Evolutionary conservation across 2,888 invertebrate genomes (phyloP), one percentile per base, ranked within the genome.

Genomic region (Ptilodon capucinus): DNA sequence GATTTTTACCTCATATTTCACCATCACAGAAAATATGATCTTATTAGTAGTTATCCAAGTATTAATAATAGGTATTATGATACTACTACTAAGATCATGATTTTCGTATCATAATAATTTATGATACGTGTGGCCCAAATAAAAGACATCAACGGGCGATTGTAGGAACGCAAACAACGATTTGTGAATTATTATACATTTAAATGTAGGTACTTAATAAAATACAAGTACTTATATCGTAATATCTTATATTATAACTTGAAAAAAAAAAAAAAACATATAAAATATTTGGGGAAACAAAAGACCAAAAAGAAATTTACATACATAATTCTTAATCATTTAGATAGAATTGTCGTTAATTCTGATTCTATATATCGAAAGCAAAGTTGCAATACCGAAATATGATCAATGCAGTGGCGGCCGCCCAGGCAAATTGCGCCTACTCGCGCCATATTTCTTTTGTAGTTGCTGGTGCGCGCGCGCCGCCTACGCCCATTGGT

Each of bases 371-470:
- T 58, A 56, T 79, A 79, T 71, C 71, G 74, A 81, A 77, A 80
- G 79, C 70, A 63, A 67, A 70, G 64, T 76, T 71, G 77, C 80
- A 84, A 84, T 84, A 81, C 78, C 79, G 81, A 83, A 83, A 75
- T 77, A 79, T 76, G 76, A 71, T 73, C 79, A n/a, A n/a, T n/a
- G n/a, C n/a, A n/a, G n/a, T n/a, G 57, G 72, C 83, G 86, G 84
- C 84, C 13, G 84, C 79, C 80, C 76, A 66, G 75, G 85, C 86
- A 84, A 87, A 89, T 88, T 88, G 86, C 76, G 71, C 74, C 68
- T 76, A 70, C 81, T 59, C 58, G 54, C 47, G 64, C 67, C 62
- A 66, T 80, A 73, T 74, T 83, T 76, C 80, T 86, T 85, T 86
- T 86, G 78, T 79, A 11, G 25, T 11, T 16, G 9, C 60, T 59